These are phyloP conservation scores for Regulus satrapa DNA, from an alignment of 2,113 vertebrate species.

Conservation along the genomic window DNA sequence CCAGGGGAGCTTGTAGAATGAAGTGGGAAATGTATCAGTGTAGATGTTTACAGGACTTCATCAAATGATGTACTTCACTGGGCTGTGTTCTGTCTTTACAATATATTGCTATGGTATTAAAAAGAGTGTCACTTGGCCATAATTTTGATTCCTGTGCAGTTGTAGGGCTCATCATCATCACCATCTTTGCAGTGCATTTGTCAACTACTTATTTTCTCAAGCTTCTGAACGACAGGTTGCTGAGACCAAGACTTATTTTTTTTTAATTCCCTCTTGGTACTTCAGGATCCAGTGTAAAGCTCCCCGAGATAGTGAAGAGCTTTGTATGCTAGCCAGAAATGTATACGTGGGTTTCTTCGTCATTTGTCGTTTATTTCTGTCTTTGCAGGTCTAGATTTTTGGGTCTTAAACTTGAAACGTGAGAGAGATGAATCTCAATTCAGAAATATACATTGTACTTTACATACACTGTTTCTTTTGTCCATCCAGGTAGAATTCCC, in stretches of 20 bases:
- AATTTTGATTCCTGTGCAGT: background rate
- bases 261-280: background rate
- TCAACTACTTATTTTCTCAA: background rate
- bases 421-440: background rate
- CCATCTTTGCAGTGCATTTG: background rate
- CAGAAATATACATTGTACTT: background rate
- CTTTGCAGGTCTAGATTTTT: background rate
- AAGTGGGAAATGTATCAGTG: background rate
- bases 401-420: background rate
- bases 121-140: background rate
- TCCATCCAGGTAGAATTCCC: background rate
- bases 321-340: background rate
- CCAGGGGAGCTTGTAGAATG: background rate
- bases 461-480: background rate
- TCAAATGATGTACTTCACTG: background rate
- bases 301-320: background rate
- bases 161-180: background rate
- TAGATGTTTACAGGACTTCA: background rate
- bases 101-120: background rate
- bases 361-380: background rate
- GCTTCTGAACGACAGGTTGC: background rate
- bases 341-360: background rate
- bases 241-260: background rate
- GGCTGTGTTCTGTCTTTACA: background rate
- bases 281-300: background rate